Percentiles rank a stretch among this genome's conserved stretches.
phyloP scores from a whole-genome alignment of 2,888 invertebrate species.

The Cheilosia vernalis region DNA sequence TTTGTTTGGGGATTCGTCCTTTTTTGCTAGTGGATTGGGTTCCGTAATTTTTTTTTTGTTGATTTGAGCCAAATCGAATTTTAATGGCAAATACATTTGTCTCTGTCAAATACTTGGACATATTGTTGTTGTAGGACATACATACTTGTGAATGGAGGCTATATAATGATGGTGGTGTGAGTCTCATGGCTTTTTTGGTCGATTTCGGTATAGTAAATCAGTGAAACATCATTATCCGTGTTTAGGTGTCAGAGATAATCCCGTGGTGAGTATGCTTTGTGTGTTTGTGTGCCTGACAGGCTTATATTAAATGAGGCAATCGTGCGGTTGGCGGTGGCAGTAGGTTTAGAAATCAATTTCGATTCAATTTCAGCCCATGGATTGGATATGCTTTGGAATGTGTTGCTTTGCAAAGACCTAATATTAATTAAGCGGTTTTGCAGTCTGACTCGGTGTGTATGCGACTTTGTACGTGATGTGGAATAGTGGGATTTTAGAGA shows the following conservation, averaged over 20 bases:
- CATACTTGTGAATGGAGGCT: not conserved
- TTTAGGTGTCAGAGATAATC: constrained; percentile 69
- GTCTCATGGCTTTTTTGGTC: constrained; percentile 5
- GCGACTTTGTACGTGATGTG: not conserved
- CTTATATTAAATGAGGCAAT: constrained; percentile 15
- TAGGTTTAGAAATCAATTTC: constrained; percentile 12
- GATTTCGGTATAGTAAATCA: constrained; percentile 59
- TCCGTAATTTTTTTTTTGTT: constrained; percentile 33
- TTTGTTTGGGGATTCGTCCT: constrained; percentile 56
- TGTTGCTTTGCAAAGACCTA: constrained; percentile 15
- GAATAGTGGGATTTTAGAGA: not conserved
- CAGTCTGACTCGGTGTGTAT: not conserved
- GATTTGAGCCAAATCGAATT: constrained; percentile 72
- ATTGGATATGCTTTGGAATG: not conserved
- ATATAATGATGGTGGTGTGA: not conserved
- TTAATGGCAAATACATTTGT: constrained; percentile 75
- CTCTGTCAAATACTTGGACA: constrained; percentile 71
- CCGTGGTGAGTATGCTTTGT: constrained; percentile 35
- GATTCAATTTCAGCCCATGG: constrained; percentile 3
- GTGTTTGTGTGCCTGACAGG: constrained; percentile 6
- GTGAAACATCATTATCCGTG: constrained; percentile 72
- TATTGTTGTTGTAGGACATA: constrained; percentile 67
- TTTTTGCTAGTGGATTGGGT: constrained; percentile 32
- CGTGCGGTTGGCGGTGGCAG: constrained; percentile 10
- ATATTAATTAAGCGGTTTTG: constrained; percentile 50